Base-by-base conservation (phyloP, 2,797 vertebrate species). In the Holocentrus rufus region DNA sequence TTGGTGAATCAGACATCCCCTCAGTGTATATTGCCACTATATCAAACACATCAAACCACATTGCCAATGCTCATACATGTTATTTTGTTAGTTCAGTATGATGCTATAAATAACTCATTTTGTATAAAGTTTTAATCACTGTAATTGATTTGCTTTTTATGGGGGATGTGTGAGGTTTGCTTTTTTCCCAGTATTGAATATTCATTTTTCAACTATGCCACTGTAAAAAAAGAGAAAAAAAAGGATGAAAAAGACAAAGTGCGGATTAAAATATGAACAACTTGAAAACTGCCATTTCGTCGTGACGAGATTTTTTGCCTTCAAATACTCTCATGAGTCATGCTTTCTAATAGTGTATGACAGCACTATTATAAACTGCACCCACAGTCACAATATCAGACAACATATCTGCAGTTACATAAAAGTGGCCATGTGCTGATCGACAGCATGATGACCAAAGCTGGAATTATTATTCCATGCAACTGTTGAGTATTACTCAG, bases 151-250 rank as follows among this genome's bases (percentile, higher is more conserved):
- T 89, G 84, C 89, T 92, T 92, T 90, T 85, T 92, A 91, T 86
- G 80, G 87, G 82, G 86, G 83, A 85, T 89, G 89, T 93, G 89
- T 90, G 89, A 92, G 85, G 72, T 91, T 91, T 93, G 84, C 83
- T 93, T 92, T 92, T 90, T 86, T 85, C 83, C 85, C 88, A 90
- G 87, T 92, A 91, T 93, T 93, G 91, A 92, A 92, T 92, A 93
- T 93, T 89, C 90, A 91, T 92, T 94, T 94, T 94, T 92, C 89
- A 93, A 93, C 92, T 92, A 93, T 93, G 92, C 93, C 92, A 91
- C 90, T 94, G 92, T 93, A 94, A 92, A 90, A 89, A 90, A 82
- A 81, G 74, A 77, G 85, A 69, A 74, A 75, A 79, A 59, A 30
- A 69, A 72, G 46, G 60, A 65, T 76, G 80, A 72, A 74, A 83